Percentiles rank a stretch among this genome's conserved stretches.
Evolutionary conservation across 30 jellyfish, hydroid and myxozoan species (phyloP).

Genomic region (Turritopsis rubra): DNA sequence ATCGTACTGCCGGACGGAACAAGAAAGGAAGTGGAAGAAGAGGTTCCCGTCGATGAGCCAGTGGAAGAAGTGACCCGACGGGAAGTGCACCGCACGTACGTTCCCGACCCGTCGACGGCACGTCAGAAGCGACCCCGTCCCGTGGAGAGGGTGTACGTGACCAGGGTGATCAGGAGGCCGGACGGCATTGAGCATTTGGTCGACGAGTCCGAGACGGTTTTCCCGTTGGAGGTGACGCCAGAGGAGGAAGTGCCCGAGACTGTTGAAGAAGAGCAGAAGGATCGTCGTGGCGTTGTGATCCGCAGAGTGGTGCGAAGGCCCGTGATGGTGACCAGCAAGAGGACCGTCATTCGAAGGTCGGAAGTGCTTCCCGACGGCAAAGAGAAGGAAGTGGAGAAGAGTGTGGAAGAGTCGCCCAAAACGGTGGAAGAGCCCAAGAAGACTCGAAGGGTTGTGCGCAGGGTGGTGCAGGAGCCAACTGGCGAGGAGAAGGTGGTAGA

Average conservation of each 20-base stretch:
- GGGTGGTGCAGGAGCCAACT: slow-evolving; percentile 35
- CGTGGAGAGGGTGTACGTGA: slow-evolving; percentile 60
- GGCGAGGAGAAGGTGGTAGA: slow-evolving; percentile 49
- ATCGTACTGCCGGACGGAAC: slow-evolving; percentile 58
- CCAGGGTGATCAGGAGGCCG: slow-evolving; percentile 61
- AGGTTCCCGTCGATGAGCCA: slow-evolving; percentile 2
- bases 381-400: slow-evolving; percentile 49
- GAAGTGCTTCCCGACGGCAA: slow-evolving; percentile 70
- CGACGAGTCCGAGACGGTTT: slow-evolving; percentile 69
- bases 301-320: slow-evolving; percentile 49
- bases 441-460: slow-evolving; percentile 22
- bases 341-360: slow-evolving; percentile 37
- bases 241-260: slow-evolving; percentile 43
- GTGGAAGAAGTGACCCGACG: slow-evolving; percentile 18
- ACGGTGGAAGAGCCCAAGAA: slow-evolving; percentile 32
- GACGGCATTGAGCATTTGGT: slow-evolving; percentile 65
- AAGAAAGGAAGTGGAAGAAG: slow-evolving; percentile 28
- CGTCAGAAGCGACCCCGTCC: slow-evolving; percentile 44
- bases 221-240: slow-evolving; percentile 52
- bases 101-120: slow-evolving; percentile 12
- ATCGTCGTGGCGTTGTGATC: slow-evolving; percentile 21
- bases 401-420: slow-evolving; percentile 39
- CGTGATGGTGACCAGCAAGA: slow-evolving; percentile 48
- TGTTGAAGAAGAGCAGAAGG: slow-evolving; percentile 27
- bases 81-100: slow-evolving; percentile 21